phyloP scores from a whole-genome alignment of 2,888 invertebrate genomes.

The Miltochrista miniata region DNA sequence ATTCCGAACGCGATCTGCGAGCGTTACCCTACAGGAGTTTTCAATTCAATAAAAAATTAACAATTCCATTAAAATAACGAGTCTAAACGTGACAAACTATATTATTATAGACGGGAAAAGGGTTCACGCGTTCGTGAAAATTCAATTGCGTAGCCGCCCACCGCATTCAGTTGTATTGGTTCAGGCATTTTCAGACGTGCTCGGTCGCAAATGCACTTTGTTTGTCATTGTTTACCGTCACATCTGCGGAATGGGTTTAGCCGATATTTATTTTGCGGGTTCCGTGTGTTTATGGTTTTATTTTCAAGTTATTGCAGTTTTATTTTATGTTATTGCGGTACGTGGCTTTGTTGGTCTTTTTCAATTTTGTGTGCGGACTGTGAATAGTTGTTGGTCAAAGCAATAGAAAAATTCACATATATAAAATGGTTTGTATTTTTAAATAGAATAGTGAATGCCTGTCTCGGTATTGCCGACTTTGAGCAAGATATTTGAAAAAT shows the following conservation, averaged over 20 bases:
- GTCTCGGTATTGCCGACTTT: too few species aligned
- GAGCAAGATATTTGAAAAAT: too few species aligned
- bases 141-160: constrained; percentile 49
- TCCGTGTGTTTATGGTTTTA: constrained; percentile 34
- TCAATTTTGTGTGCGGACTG: not conserved
- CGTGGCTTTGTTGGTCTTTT: not conserved
- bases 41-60: too few species aligned
- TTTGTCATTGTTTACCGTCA: constrained; percentile 47
- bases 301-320: constrained; percentile 8
- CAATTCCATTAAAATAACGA: too few species aligned
- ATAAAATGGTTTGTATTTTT: too few species aligned
- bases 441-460: too few species aligned
- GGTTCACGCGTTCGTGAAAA: constrained; percentile 42
- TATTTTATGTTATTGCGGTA: constrained; percentile 4
- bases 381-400: not conserved
- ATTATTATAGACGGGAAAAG: too few species aligned
- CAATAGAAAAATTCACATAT: not conserved
- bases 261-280: constrained; percentile 22
- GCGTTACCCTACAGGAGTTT: too few species aligned
- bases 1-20: too few species aligned
- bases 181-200: constrained; percentile 32
- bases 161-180: constrained; percentile 40
- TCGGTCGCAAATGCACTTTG: constrained; percentile 50
- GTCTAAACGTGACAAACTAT: too few species aligned
- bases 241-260: constrained; percentile 38